A percentile compares a stretch with the other conserved stretches of the same genome.
Evolutionary conservation across 2,113 vertebrate species (phyloP).

Genomic region (Castor canadensis): DNA sequence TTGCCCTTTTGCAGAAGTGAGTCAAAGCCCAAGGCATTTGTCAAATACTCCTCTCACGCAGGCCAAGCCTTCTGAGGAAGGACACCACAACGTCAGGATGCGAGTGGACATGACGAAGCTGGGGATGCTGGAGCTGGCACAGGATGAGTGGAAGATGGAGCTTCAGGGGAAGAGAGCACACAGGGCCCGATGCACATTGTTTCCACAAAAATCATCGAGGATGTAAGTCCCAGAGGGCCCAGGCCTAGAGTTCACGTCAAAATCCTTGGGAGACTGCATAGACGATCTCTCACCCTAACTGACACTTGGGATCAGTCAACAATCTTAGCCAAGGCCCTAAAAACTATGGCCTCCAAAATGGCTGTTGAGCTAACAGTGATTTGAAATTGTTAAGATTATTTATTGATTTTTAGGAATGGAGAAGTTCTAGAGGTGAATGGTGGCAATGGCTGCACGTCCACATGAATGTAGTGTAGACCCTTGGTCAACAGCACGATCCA

Average conservation of each 20-base stretch:
- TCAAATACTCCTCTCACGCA: slow-evolving; percentile 20
- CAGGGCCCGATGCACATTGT: not conserved
- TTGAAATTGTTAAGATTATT: not conserved
- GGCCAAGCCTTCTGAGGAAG: not conserved
- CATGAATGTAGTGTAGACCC: not conserved
- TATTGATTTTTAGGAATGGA: not conserved
- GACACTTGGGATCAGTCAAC: not conserved
- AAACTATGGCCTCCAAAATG: not conserved
- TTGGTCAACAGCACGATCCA: too few species aligned
- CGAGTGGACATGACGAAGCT: slow-evolving; percentile 10
- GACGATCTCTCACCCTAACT: not conserved
- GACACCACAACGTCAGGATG: not conserved
- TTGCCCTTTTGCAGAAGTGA: slow-evolving; percentile 32
- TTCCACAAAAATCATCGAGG: not conserved
- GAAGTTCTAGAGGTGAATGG: not conserved
- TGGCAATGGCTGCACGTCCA: not conserved
- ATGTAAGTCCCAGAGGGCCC: not conserved
- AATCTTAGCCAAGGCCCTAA: not conserved
- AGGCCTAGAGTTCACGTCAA: not conserved
- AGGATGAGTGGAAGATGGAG: not conserved
- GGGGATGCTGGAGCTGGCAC: not conserved
- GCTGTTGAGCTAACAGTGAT: not conserved
- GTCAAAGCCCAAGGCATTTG: slow-evolving; percentile 35
- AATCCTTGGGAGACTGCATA: not conserved
- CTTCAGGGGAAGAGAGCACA: not conserved